phyloP scores from a whole-genome alignment of 2,797 vertebrate species.

The Trachurus trachurus region DNA sequence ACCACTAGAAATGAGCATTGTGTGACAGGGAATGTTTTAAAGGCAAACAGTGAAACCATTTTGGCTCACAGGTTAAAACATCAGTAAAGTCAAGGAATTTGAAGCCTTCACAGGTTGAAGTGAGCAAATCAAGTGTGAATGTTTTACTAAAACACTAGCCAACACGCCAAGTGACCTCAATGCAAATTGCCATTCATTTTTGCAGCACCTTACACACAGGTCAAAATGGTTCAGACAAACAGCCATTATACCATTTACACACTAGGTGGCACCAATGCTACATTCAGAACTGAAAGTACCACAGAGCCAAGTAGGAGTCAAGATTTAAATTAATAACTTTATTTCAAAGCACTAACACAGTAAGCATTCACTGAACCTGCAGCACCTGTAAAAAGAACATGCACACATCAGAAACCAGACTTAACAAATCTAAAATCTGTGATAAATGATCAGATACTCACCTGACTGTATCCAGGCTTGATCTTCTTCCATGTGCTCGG shows the following conservation, averaged over 20 bases:
- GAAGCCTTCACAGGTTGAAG: too few relatives aligned
- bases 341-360: slow-evolving; percentile 8
- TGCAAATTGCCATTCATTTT: too few relatives aligned
- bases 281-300: neutral
- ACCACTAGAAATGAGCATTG: too few relatives aligned
- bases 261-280: slow-evolving; percentile 52
- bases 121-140: too few relatives aligned
- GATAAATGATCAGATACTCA: neutral
- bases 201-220: neutral
- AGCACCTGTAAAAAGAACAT: neutral
- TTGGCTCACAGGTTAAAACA: too few relatives aligned
- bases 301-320: neutral
- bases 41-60: too few relatives aligned
- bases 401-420: neutral
- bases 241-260: slow-evolving; percentile 5
- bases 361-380: neutral
- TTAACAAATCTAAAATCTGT: too few relatives aligned
- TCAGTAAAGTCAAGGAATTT: too few relatives aligned
- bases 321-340: slow-evolving; percentile 11
- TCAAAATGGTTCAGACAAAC: neutral
- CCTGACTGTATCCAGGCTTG: neutral
- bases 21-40: too few relatives aligned
- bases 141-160: too few relatives aligned
- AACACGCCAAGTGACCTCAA: too few relatives aligned
- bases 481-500: slow-evolving; percentile 11